These are phyloP conservation scores for Arbacia lixula DNA, from an alignment of 53 echinoderm and acorn worm genomes.

Conservation along the genomic window DNA sequence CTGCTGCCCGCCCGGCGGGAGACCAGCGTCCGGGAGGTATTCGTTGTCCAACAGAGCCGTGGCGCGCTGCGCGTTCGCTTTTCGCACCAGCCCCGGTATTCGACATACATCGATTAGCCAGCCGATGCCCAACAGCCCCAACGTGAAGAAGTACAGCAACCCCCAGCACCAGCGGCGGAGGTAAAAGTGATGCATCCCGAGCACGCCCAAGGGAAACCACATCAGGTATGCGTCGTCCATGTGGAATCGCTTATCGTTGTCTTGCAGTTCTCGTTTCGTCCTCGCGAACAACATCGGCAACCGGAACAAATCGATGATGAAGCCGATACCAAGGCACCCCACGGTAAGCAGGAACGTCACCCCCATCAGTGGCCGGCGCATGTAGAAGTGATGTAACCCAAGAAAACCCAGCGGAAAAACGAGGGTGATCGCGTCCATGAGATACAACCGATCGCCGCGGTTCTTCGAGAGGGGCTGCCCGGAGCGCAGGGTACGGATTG, in stretches of 20 bases:
- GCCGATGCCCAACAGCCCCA: slow-evolving; percentile 73
- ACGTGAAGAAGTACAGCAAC: slow-evolving; percentile 69
- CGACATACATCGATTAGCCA: slow-evolving; percentile 74
- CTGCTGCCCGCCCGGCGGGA: neutral
- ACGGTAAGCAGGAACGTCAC: slow-evolving; percentile 40
- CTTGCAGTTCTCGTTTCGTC: slow-evolving; percentile 3
- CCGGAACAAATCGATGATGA: slow-evolving; percentile 64
- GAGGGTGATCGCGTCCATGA: slow-evolving; percentile 63
- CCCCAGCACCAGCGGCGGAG: slow-evolving; percentile 61
- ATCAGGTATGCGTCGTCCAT: slow-evolving; percentile 61
- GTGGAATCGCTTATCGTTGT: neutral
- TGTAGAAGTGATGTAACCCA: slow-evolving; percentile 83
- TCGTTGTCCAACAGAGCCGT: neutral
- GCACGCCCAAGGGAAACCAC: slow-evolving; percentile 66
- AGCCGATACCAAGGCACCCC: slow-evolving; percentile 68
- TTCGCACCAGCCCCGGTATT: slow-evolving; percentile 61
- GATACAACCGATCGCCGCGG: slow-evolving; percentile 3
- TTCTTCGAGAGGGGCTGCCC: neutral
- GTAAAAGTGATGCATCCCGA: slow-evolving; percentile 82
- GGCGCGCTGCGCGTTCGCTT: slow-evolving; percentile 12
- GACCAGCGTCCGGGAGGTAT: neutral
- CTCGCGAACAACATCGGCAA: slow-evolving; percentile 61
- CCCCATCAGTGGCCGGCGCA: slow-evolving; percentile 69
- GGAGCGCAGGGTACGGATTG: slow-evolving; percentile 30
- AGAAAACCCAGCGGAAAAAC: slow-evolving; percentile 70